Conservation (phyloP, 2,888 invertebrate species). For the Sclerodermus sp. region DNA sequence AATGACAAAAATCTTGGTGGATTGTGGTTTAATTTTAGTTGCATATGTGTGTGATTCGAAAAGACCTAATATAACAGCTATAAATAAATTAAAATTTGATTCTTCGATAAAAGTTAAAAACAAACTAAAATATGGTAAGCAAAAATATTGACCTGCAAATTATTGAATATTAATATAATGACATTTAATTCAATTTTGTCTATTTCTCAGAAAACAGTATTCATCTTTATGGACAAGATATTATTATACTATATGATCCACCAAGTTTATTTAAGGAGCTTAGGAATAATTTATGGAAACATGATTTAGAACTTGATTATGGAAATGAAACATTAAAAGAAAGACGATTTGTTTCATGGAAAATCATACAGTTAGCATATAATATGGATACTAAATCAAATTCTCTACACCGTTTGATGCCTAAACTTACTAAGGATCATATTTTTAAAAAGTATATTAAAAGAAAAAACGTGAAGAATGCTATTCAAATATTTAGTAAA, state of each 20-base stretch:
- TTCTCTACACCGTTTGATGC: slow-evolving; percentile 3
- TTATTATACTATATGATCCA: slow-evolving; percentile 12
- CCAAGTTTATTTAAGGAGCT: slow-evolving; percentile 10
- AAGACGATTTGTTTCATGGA: slow-evolving; percentile 12
- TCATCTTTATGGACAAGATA: slow-evolving; percentile 6
- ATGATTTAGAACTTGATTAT: slow-evolving; percentile 10
- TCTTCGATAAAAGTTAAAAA: slow-evolving; percentile 1
- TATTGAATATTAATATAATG: neutral
- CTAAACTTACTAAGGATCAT: slow-evolving; percentile 11
- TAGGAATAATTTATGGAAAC: slow-evolving; percentile 10
- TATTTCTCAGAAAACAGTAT: slow-evolving; percentile 3
- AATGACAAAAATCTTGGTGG: slow-evolving; percentile 6
- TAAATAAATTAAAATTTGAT: slow-evolving; percentile 12
- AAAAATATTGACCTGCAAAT: neutral
- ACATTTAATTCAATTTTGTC: neutral
- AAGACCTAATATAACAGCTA: slow-evolving; percentile 9
- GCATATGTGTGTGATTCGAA: slow-evolving; percentile 15
- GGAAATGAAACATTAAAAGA: neutral
- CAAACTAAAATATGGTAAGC: slow-evolving; percentile 6
- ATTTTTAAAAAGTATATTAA: slow-evolving; percentile 7
- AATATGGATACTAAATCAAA: slow-evolving; percentile 4
- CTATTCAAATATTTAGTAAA: slow-evolving; percentile 7
- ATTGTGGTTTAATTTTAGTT: slow-evolving; percentile 11
- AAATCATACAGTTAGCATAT: slow-evolving; percentile 8
- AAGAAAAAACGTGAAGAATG: slow-evolving; percentile 5